These are phyloP conservation scores for Dendrocopos noguchii DNA, from an alignment of 2,113 vertebrate genomes.

Conservation along the genomic window DNA sequence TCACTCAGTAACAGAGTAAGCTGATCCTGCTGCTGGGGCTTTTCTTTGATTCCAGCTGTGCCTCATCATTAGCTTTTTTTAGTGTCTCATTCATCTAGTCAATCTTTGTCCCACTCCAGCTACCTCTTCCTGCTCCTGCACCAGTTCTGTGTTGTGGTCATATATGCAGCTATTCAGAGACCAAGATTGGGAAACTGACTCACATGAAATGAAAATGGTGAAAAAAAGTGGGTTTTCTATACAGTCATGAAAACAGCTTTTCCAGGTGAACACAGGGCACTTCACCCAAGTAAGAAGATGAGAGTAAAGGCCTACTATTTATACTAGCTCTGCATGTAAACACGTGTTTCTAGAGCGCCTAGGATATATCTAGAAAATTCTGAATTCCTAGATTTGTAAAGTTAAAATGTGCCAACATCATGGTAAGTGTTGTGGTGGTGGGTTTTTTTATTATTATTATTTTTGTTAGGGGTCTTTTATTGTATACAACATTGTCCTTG, in stretches of 20 bases:
- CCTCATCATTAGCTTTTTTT: neutral
- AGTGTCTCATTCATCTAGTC: neutral
- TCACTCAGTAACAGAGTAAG: neutral
- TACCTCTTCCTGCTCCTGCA: neutral
- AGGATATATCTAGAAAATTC: neutral
- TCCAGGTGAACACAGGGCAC: neutral
- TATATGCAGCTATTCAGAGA: neutral
- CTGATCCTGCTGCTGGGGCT: neutral
- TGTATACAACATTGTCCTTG: neutral
- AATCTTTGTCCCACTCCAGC: neutral
- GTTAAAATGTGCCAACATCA: neutral
- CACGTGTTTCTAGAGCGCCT: accelerated
- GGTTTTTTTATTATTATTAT: too few relatives aligned
- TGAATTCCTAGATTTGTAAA: neutral
- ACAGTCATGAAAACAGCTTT: neutral
- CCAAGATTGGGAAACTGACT: neutral
- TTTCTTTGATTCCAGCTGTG: neutral
- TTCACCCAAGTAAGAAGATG: neutral
- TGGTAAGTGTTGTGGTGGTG: neutral
- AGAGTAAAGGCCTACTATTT: neutral
- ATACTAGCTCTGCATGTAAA: neutral
- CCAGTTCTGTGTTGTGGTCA: neutral
- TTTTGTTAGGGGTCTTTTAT: neutral
- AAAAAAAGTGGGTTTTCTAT: neutral
- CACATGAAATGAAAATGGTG: neutral